Evolutionary conservation across 2,888 invertebrate genomes (phyloP).

Genomic region (Druceiella hillmani): DNA sequence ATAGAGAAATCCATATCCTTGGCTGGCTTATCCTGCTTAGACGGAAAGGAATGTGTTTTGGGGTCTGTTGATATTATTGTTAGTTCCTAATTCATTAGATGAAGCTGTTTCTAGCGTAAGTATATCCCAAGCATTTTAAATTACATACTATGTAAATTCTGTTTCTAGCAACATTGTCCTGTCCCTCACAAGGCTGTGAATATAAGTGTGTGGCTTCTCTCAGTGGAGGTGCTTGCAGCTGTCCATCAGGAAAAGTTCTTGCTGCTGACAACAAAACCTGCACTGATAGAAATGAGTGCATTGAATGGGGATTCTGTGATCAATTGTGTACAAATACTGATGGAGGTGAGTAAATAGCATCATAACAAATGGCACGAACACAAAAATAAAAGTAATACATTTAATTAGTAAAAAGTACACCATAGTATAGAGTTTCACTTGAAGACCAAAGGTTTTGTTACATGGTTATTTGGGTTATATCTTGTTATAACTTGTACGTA

Average conservation of each 20-base stretch:
- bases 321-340: constrained; percentile 88
- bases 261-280: constrained; percentile 81
- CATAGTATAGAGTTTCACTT: not conserved
- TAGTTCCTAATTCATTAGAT: too few species aligned
- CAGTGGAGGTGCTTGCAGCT: constrained; percentile 85
- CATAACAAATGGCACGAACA: too few species aligned
- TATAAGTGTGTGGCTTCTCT: constrained; percentile 89
- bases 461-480: too few species aligned
- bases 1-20: too few species aligned
- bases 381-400: not conserved
- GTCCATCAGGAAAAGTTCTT: constrained; percentile 80
- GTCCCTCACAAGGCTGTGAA: constrained; percentile 81
- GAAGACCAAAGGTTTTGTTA: too few species aligned
- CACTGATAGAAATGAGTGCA: constrained; percentile 86
- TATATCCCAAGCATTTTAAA: too few species aligned
- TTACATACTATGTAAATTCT: too few species aligned
- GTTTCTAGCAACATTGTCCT: constrained; percentile 68
- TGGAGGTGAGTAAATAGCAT: constrained; percentile 46
- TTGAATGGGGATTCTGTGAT: constrained; percentile 91
- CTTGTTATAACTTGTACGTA: not conserved
- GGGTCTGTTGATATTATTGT: too few species aligned
- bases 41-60: too few species aligned
- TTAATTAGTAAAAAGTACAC: not conserved
- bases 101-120: too few species aligned
- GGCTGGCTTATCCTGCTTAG: too few species aligned